Conservation (phyloP, 2,888 invertebrate genomes). For the Tetramorium bicarinatum region DNA sequence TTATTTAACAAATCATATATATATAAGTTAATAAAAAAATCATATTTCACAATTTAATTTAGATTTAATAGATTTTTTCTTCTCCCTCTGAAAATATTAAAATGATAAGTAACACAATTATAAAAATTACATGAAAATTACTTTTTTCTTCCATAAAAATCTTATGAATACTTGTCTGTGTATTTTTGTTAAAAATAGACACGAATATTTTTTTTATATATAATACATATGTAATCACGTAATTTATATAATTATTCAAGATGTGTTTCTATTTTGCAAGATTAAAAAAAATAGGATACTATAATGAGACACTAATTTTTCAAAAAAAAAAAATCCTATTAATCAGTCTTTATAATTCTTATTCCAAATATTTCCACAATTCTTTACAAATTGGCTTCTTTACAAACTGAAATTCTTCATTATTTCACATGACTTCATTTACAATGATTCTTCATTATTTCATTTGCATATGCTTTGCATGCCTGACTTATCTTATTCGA, state of each 20-base stretch:
- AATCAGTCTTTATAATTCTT: conserved; percentile 43
- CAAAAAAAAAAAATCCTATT: conserved; percentile 16
- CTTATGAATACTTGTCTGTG: conserved; percentile 5
- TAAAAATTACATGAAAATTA: not conserved
- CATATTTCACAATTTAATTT: not conserved
- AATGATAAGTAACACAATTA: not conserved
- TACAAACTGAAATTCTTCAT: not conserved
- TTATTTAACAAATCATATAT: not conserved
- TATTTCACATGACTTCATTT: conserved; percentile 27
- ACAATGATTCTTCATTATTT: conserved; percentile 7
- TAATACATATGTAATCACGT: not conserved
- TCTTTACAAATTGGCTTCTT: not conserved
- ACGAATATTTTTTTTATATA: not conserved
- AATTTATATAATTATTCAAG: not conserved
- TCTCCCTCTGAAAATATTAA: not conserved
- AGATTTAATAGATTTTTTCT: not conserved
- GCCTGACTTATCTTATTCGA: not conserved
- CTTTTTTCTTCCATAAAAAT: not conserved
- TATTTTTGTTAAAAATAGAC: conserved; percentile 6
- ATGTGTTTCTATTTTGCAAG: not conserved
- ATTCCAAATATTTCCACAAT: conserved; percentile 3
- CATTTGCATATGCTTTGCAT: not conserved
- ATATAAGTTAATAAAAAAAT: not conserved
- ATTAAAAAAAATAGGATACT: not conserved
- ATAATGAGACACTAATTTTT: not conserved